Conservation (phyloP, 2,113 vertebrate genomes). For the Catharus minimus region DNA sequence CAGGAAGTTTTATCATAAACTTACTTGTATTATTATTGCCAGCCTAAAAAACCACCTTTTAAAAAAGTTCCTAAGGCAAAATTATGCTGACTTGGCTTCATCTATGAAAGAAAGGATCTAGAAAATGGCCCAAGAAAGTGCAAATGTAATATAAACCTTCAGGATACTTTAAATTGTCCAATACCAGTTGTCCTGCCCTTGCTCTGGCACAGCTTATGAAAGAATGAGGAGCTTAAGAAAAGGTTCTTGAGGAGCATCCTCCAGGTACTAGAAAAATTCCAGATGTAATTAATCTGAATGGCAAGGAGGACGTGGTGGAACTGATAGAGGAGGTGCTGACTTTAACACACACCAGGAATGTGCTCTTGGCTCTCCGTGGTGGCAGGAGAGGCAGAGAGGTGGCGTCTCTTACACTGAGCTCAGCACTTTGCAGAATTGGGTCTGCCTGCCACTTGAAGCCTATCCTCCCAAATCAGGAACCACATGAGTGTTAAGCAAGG, state of each 20-base stretch:
- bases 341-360: neutral
- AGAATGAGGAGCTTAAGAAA: neutral
- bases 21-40: neutral
- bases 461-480: neutral
- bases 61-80: neutral
- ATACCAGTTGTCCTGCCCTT: neutral
- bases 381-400: neutral
- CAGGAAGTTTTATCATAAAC: neutral
- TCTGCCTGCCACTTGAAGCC: neutral
- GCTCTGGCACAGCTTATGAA: neutral
- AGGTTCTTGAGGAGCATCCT: neutral
- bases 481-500: neutral
- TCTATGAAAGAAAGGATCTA: neutral
- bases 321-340: neutral
- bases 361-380: neutral
- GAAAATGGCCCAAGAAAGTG: neutral
- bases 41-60: neutral
- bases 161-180: neutral
- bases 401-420: neutral
- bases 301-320: neutral
- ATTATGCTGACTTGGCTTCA: neutral
- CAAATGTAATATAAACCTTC: neutral
- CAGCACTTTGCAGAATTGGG: neutral
- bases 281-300: neutral
- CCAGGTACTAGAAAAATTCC: neutral